Percentiles rank a stretch among this genome's conserved stretches.
phyloP scores from a whole-genome alignment of 2,888 invertebrate species.

The Parnassius apollo region DNA sequence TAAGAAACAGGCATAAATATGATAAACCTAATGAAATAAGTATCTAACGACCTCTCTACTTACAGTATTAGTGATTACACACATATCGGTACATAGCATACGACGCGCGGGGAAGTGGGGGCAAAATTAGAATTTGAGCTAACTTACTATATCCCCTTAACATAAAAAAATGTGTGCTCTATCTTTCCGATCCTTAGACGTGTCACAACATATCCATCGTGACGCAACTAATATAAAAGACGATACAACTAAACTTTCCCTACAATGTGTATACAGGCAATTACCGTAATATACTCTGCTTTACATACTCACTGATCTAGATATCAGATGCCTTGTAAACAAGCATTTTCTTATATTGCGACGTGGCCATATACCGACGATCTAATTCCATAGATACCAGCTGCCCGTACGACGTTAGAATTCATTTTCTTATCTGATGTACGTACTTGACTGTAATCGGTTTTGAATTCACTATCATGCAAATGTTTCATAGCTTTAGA shows the following conservation, averaged over 20 bases:
- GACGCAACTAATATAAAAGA: constrained; percentile 1
- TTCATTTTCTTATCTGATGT: constrained; percentile 58
- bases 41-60: too few relatives aligned
- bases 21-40: too few relatives aligned
- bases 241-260: constrained; percentile 20
- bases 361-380: constrained; percentile 20
- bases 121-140: too few relatives aligned
- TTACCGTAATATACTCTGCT: constrained; percentile 38
- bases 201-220: constrained; percentile 3
- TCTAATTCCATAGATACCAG: constrained; percentile 37
- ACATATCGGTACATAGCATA: too few relatives aligned
- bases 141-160: too few relatives aligned
- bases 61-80: too few relatives aligned
- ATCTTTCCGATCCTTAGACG: neutral
- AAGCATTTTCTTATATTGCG: constrained; percentile 10
- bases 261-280: constrained; percentile 29
- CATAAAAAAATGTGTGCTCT: too few relatives aligned
- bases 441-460: constrained; percentile 59
- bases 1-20: too few relatives aligned
- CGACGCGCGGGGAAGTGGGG: too few relatives aligned
- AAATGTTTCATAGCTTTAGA: constrained; percentile 67
- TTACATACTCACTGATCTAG: constrained; percentile 50
- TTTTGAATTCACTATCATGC: constrained; percentile 60
- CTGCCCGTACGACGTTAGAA: constrained; percentile 41
- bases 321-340: constrained; percentile 29